These are phyloP conservation scores for Caprella mutica DNA, from an alignment of 2,888 invertebrate genomes.

Conservation along the genomic window DNA sequence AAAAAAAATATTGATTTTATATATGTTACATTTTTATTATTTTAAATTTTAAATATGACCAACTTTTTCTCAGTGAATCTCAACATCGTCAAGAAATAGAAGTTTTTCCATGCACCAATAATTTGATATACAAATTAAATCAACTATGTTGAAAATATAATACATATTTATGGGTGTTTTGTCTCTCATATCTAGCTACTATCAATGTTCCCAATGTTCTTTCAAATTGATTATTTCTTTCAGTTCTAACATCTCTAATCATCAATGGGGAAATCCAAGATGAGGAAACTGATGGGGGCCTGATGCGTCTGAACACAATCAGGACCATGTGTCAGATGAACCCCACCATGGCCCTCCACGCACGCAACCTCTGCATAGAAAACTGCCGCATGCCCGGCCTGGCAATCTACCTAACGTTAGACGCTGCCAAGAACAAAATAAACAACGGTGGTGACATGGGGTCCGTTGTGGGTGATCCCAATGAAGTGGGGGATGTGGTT, in stretches of 20 bases:
- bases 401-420: slow-evolving; percentile 69
- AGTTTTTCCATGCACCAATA: too few species aligned
- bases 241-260: slow-evolving; percentile 72
- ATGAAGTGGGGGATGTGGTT: slow-evolving; percentile 48
- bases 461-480: not conserved
- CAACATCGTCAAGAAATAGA: too few species aligned
- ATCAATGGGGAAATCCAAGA: slow-evolving; percentile 74
- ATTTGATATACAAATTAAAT: too few species aligned
- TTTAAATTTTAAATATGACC: too few species aligned
- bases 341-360: slow-evolving; percentile 69
- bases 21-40: not conserved
- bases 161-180: too few species aligned
- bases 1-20: not conserved
- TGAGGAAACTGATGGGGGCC: slow-evolving; percentile 74
- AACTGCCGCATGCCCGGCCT: slow-evolving; percentile 79
- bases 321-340: slow-evolving; percentile 76
- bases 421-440: slow-evolving; percentile 35
- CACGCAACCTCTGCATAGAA: slow-evolving; percentile 75
- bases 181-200: too few species aligned
- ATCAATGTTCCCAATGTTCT: too few species aligned
- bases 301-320: slow-evolving; percentile 59
- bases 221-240: too few species aligned
- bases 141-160: too few species aligned
- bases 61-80: too few species aligned
- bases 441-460: not conserved